Percentiles rank a stretch among this genome's conserved stretches.
These are phyloP conservation scores for Sinopyrophorus schimmeli DNA, from an alignment of 2,888 invertebrate species.

Conservation along the genomic window DNA sequence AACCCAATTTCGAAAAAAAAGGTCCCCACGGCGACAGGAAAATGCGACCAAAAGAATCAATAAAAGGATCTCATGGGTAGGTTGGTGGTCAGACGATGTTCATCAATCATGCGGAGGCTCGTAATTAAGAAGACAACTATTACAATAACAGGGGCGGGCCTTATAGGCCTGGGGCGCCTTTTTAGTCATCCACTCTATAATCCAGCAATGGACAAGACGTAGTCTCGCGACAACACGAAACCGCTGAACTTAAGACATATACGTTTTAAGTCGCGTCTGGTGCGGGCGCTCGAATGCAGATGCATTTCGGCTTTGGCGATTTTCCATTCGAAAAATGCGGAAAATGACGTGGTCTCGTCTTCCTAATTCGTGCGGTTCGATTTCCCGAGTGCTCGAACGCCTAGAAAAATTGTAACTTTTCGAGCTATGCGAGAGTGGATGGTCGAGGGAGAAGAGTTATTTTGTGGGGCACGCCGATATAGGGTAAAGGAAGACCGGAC, in stretches of 20 bases:
- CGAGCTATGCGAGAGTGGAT: no score
- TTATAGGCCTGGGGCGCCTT: conserved; percentile 35
- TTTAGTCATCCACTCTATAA: conserved; percentile 39
- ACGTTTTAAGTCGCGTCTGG: conserved; percentile 28
- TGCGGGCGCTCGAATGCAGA: conserved; percentile 29
- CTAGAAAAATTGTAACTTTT: no score
- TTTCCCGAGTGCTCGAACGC: no score
- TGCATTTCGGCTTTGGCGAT: conserved; percentile 14
- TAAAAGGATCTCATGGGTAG: conserved; percentile 7
- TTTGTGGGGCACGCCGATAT: no score
- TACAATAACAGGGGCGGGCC: conserved; percentile 32
- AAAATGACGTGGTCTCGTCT: no score
- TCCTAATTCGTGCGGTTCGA: no score
- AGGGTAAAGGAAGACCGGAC: conserved; percentile 32
- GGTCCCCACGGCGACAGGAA: no score
- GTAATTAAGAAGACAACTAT: conserved; percentile 30
- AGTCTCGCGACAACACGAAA: conserved; percentile 33
- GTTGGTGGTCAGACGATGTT: conserved; percentile 7
- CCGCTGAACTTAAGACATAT: conserved; percentile 36
- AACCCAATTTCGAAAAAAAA: no score
- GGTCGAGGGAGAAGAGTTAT: no score
- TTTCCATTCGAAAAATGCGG: conserved; percentile 4
- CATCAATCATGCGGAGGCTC: conserved; percentile 25
- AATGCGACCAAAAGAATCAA: no score
- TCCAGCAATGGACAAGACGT: conserved; percentile 37